Evolutionary conservation across 2,113 vertebrate genomes (phyloP).

Genomic region (Euleptes europaea): DNA sequence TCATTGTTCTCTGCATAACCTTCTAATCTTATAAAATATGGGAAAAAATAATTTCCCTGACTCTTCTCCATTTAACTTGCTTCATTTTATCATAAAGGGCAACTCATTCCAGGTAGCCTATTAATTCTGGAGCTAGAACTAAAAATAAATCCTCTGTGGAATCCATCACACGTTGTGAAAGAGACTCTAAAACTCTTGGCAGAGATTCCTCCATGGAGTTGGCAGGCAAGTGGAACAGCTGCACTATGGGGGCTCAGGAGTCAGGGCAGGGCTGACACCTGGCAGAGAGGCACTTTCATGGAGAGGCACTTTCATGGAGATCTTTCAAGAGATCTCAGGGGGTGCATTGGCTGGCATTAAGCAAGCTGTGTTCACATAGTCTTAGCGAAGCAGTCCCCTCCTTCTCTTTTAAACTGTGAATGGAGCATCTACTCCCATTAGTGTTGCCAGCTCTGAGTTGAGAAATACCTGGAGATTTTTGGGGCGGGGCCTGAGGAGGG

Average conservation of each 20-base stretch:
- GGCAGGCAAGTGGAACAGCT: neutral
- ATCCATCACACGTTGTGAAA: neutral
- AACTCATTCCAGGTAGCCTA: neutral
- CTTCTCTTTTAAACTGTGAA: neutral
- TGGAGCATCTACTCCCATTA: no score
- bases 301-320: no score
- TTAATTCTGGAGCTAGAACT: neutral
- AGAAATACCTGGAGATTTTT: no score
- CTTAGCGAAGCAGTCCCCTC: neutral
- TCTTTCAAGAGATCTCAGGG: neutral
- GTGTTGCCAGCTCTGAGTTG: no score
- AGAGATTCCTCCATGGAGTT: neutral
- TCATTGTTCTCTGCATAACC: neutral
- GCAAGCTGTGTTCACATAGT: neutral
- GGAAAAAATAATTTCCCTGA: neutral
- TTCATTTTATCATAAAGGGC: neutral
- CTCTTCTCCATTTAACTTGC: neutral
- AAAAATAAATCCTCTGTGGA: neutral
- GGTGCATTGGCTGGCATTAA: neutral
- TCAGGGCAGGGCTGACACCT: neutral
- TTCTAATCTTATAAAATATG: neutral
- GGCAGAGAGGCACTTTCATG: neutral
- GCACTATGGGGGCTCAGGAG: neutral
- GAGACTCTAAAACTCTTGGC: neutral
- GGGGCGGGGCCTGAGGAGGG: no score